Evolutionary conservation across 2,113 vertebrate genomes (phyloP).

Genomic region (Tyrannus savana): DNA sequence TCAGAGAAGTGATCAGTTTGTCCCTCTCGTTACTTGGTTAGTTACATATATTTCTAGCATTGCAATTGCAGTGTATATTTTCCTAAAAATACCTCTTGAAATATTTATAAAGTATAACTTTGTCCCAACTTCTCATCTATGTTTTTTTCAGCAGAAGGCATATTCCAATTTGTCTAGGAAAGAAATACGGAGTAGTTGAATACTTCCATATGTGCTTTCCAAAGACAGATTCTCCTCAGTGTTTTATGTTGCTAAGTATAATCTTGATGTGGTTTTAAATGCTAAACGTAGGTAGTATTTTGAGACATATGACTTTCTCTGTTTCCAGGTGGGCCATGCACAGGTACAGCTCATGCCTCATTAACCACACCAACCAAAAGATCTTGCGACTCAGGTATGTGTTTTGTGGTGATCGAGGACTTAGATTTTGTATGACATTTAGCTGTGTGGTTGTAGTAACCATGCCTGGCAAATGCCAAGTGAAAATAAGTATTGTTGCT

Average conservation of each 20-base stretch:
- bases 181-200: neutral
- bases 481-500: neutral
- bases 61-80: neutral
- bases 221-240: neutral
- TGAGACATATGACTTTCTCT: conserved; percentile 50
- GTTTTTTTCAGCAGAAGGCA: neutral
- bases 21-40: neutral
- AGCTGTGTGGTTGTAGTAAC: neutral
- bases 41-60: neutral
- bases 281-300: neutral
- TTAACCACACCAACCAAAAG: conserved; percentile 91
- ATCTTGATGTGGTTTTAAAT: neutral
- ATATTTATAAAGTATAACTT: neutral
- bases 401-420: neutral
- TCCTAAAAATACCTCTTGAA: neutral
- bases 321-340: conserved; percentile 86
- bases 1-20: neutral
- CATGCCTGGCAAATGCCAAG: neutral
- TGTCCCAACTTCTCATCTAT: neutral
- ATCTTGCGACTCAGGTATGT: conserved; percentile 89
- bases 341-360: conserved; percentile 88
- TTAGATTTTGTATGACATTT: neutral
- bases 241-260: neutral
- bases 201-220: neutral
- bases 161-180: neutral